Base-by-base conservation (phyloP, 1,140 invertebrate species). In the Musca vetustissima region DNA sequence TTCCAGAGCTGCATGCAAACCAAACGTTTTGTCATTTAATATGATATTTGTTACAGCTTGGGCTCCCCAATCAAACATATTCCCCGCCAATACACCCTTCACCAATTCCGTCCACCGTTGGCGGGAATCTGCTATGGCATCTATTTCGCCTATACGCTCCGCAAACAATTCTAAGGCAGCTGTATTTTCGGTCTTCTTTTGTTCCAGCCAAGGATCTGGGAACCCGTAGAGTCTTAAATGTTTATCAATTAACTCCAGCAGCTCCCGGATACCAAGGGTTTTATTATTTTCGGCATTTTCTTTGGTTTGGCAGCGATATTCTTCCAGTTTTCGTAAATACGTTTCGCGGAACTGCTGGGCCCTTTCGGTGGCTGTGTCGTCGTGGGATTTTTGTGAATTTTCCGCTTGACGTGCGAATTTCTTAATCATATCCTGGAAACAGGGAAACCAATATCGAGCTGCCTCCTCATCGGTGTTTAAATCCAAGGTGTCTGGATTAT, bases 51-150 rank as follows among this genome's bases (percentile, higher is more conserved):
- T 89, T 13, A 97, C 91, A 79, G 95, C 93, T 79, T 92, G 90
- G 1, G 96, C 94, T 47, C 95, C 96, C 95, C 96, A 98, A 83
- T 98, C 97, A 85, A 98, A 98, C 83, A 98, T 95, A 85, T 98
- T 98, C 22, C 88, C 88, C 61, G 88, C 88, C 52, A 90, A 77
- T 2, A 89, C 83, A 21, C 89, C 89, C 71, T 84, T 84, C 59
- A 85, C 84, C 59, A 90, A 74, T 76, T 89, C 87, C 57, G 83
- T 84, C 88, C 88, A 90, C 71, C 82, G 85, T 67, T 83, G 78
- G 25, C 84, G 75, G 66, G 83, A 80, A 74, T 86, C 82, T 19
- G 77, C 71, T 32, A 89, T 78, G 17, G 82, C 80, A 83, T 89
- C 88, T 71, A 90, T 83, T 74, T 87, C 84, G 50, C 84, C 74